Evolutionary conservation across 2,113 vertebrate genomes (phyloP), one percentile per base, ranked within the genome.

Genomic region (Jacana jacana): DNA sequence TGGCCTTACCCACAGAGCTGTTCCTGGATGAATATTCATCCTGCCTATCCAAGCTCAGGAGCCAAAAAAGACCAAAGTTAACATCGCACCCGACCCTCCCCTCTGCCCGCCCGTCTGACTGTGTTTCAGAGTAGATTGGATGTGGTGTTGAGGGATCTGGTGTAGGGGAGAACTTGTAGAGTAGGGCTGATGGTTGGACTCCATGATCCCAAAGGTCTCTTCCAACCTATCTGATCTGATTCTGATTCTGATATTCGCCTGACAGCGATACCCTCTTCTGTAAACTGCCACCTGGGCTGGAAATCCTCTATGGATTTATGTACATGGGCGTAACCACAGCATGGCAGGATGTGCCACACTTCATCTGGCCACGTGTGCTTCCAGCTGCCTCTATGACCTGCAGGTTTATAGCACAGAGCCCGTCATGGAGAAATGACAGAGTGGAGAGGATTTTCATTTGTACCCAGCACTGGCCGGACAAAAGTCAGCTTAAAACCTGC

Each of bases 181-280:
- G n/a, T n/a, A n/a, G n/a, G n/a, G n/a, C n/a, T n/a, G n/a, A n/a
- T n/a, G n/a, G n/a, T n/a, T n/a, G n/a, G n/a, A n/a, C n/a, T n/a
- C n/a, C n/a, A n/a, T n/a, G n/a, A n/a, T n/a, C n/a, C n/a, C n/a
- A n/a, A n/a, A n/a, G n/a, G n/a, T n/a, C n/a, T n/a, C n/a, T n/a
- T n/a, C n/a, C n/a, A n/a, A n/a, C n/a, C n/a, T n/a, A n/a, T n/a
- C n/a, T n/a, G n/a, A n/a, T n/a, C n/a, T n/a, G n/a, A n/a, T n/a
- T n/a, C n/a, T n/a, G n/a, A n/a, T n/a, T n/a, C n/a, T n/a, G n/a
- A 2, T 8, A 2, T 6, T 8, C 1, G 0, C 4, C 54, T 68
- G 35, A 1, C 14, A 28, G 4, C 2, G 37, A 14, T 24, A 13
- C 19, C 14, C 2, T 31, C 42, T 31, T 33, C 46, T 30, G 33